Conservation (phyloP, 2,113 vertebrate genomes). For the Dromiciops gliroides region DNA sequence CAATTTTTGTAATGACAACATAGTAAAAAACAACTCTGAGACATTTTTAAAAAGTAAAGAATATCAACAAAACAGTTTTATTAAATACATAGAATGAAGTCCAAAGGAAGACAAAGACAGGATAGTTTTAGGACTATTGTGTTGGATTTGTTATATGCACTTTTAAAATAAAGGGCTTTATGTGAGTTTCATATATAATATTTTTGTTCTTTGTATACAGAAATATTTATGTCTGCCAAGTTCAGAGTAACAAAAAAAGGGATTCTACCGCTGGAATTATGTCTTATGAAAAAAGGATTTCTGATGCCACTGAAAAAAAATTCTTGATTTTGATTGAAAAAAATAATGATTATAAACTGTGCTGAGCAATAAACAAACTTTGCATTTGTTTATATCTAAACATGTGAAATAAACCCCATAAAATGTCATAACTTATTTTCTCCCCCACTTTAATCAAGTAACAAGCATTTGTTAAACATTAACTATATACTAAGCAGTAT, state of each 20-base stretch:
- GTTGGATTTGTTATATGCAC: neutral
- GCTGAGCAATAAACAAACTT: neutral
- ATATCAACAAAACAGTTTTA: neutral
- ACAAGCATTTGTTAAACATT: neutral
- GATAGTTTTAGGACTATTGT: neutral
- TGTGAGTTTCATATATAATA: neutral
- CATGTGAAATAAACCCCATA: neutral
- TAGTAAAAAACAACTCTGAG: neutral
- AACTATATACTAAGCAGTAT: neutral
- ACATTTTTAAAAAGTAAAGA: neutral
- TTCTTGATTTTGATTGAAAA: neutral
- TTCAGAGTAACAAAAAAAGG: neutral
- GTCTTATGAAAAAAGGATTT: neutral
- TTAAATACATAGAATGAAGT: neutral
- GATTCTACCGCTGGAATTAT: neutral
- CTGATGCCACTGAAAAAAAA: neutral
- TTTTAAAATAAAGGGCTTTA: too few relatives aligned
- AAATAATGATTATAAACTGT: neutral
- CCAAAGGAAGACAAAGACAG: neutral
- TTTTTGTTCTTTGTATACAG: too few relatives aligned
- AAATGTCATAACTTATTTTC: neutral
- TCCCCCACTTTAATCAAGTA: neutral
- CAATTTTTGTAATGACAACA: neutral
- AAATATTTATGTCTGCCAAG: neutral
- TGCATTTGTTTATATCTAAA: neutral